These are phyloP conservation scores for Penaeus japonicus DNA, from an alignment of 1,140 invertebrate species.

Conservation along the genomic window DNA sequence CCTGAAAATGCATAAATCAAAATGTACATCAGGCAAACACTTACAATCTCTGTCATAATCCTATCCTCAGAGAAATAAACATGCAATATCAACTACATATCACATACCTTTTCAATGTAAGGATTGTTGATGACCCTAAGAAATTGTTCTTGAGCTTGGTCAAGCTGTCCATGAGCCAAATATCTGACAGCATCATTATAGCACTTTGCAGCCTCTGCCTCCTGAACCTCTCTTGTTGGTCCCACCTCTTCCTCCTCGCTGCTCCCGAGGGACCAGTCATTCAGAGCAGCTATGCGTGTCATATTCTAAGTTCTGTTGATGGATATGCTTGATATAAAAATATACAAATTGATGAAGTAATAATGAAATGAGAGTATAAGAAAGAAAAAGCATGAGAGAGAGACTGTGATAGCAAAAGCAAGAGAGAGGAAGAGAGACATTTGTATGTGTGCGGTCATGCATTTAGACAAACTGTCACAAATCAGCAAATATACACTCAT, in stretches of 20 bases:
- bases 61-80: background rate
- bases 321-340: no score
- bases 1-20: constrained; percentile 3
- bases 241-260: constrained; percentile 48
- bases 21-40: background rate
- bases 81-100: background rate
- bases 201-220: constrained; percentile 40
- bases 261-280: constrained; percentile 41
- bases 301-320: constrained; percentile 9
- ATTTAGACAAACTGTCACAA: no score
- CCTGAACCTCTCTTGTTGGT: constrained; percentile 52
- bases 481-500: no score
- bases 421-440: background rate
- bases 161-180: constrained; percentile 30
- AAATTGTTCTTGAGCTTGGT: constrained; percentile 45
- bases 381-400: background rate
- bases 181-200: constrained; percentile 50
- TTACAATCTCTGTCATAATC: no score
- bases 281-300: constrained; percentile 56
- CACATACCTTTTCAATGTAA: constrained; percentile 48
- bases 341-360: no score
- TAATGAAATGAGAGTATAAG: background rate
- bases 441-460: no score
- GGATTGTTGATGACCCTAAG: constrained; percentile 48
- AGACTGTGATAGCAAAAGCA: background rate